Evolutionary conservation across 2,113 vertebrate species (phyloP), one percentile per base, ranked within the genome.

Genomic region (Dasypus novemcinctus): DNA sequence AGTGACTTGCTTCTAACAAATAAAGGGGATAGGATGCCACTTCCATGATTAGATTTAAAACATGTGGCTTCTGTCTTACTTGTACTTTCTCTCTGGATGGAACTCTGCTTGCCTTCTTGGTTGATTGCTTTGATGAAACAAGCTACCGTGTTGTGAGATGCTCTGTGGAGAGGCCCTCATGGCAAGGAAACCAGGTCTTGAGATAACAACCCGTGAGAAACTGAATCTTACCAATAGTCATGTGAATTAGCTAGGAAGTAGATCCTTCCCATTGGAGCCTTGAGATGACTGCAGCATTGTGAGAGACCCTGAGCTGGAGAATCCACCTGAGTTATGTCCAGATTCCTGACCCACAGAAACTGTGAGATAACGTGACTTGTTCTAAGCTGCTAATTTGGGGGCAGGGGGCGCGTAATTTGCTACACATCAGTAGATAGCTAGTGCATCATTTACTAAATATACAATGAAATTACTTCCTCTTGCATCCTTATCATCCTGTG

Each of bases 1-100:
- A 27, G 61, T 52, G 69, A 63, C 57, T 72, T 79, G n/a, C 20
- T 90, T 90, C 27, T 93, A 69, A 84, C 71, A 5, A 38, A 29
- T 66, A 52, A 63, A 91, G 31, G 5, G 79, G 29, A 91, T n/a
- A 66, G 43, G 31, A 63, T 91, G n/a, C 76, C 61, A 83, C 52
- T 76, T 88, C 36, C n/a, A 27, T 80, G 57, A 74, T 81, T 72
- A 85, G 38, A 27, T 95, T 93, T 66, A 82, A 38, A 86, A 93
- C 49, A 59, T 81, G 31, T 95, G 49, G 69, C 54, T 36, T 8
- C 66, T 72, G 10, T 31, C 41, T 79, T 61, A 27, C 71, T 89
- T 57, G 54, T 57, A 79, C 27, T 66, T 18, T 87, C 71, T 36
- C 71, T 36, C 11, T 75, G 25, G 57, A 38, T 63, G 71, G 41